Conservation (phyloP, 2,888 invertebrate genomes). For the Pseudeuparius sepicola region DNA sequence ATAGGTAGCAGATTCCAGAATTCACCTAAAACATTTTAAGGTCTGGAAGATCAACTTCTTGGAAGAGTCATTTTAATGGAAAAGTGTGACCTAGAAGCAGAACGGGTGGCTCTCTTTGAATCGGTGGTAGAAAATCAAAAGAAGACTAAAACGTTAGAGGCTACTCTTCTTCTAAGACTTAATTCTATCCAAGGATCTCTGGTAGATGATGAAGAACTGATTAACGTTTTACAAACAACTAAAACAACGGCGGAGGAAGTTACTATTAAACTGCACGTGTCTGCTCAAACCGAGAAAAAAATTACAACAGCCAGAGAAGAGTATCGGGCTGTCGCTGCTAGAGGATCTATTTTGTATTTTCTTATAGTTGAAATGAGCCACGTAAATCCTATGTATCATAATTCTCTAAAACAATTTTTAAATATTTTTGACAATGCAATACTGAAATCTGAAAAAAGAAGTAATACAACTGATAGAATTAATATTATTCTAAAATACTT, state of each 20-base stretch:
- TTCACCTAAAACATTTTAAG: slow-evolving; percentile 35
- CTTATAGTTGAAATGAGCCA: slow-evolving; percentile 94
- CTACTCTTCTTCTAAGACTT: slow-evolving; percentile 75
- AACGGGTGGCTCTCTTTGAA: slow-evolving; percentile 85
- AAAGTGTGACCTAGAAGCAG: slow-evolving; percentile 88
- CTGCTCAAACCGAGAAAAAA: slow-evolving; percentile 86
- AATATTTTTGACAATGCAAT: slow-evolving; percentile 88
- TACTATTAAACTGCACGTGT: slow-evolving; percentile 81
- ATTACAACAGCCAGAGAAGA: slow-evolving; percentile 89
- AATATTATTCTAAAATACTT: slow-evolving; percentile 77
- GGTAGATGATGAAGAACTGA: slow-evolving; percentile 90
- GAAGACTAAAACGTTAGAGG: slow-evolving; percentile 92
- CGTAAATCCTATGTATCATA: slow-evolving; percentile 93
- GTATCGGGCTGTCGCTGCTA: slow-evolving; percentile 84
- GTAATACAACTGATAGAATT: slow-evolving; percentile 74
- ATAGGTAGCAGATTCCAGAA: background rate
- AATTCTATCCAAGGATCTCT: slow-evolving; percentile 87
- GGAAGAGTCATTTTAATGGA: slow-evolving; percentile 91
- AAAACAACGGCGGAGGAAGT: slow-evolving; percentile 88
- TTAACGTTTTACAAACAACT: slow-evolving; percentile 68
- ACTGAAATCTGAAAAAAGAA: slow-evolving; percentile 75
- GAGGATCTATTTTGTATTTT: slow-evolving; percentile 89
- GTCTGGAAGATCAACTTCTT: slow-evolving; percentile 85
- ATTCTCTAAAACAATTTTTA: slow-evolving; percentile 85
- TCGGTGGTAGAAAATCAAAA: slow-evolving; percentile 92